Conservation (phyloP, 2,797 vertebrate species). For the Neosalanx taihuensis region DNA sequence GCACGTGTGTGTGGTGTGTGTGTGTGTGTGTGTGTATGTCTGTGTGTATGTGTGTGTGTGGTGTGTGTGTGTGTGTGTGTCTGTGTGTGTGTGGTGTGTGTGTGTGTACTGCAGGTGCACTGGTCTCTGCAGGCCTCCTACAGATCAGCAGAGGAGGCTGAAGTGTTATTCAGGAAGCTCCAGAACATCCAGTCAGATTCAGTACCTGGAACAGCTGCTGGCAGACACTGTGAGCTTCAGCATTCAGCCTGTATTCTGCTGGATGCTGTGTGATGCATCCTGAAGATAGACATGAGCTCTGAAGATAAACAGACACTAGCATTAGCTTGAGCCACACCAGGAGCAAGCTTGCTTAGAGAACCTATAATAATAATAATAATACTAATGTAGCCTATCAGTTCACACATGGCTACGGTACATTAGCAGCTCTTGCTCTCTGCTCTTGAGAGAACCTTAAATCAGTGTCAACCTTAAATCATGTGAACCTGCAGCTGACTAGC, state of each 20-base stretch:
- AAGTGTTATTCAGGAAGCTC: slow-evolving; percentile 1
- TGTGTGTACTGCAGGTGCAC: neutral
- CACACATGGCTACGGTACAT: no score
- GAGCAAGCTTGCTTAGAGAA: neutral
- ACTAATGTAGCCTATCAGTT: no score
- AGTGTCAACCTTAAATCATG: no score
- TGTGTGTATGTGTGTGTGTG: neutral
- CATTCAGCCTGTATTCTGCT: neutral
- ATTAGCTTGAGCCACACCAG: neutral
- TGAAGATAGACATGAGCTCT: neutral
- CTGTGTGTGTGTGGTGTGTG: neutral
- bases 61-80: neutral
- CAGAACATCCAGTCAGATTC: neutral
- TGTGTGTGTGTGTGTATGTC: slow-evolving; percentile 9
- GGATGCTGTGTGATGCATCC: neutral
- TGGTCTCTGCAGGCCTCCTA: neutral
- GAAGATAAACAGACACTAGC: neutral
- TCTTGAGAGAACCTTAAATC: neutral
- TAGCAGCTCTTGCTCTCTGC: no score
- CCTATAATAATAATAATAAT: no score
- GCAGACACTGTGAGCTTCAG: neutral
- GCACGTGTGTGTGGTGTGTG: no score
- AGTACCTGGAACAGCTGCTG: neutral
- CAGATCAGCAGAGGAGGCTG: neutral
- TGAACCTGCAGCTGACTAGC: neutral